Base-by-base conservation (phyloP, 2,888 invertebrate species). In the Clitarchus hookeri region DNA sequence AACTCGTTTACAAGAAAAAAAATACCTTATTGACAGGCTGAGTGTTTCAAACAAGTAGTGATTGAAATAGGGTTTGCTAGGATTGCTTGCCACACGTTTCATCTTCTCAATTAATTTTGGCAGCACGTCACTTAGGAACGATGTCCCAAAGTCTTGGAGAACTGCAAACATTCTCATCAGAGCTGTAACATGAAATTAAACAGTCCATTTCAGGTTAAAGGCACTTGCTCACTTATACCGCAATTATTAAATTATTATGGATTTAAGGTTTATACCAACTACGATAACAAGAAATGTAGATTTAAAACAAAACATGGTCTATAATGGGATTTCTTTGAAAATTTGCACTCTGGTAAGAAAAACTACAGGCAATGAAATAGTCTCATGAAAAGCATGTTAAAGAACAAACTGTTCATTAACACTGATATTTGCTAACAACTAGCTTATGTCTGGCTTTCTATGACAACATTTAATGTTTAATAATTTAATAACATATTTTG, bases 11-110 rank as follows among this genome's bases (percentile, higher is more conserved):
- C 65, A 65, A 2, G n/a, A 65, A n/a, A 16, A n/a, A n/a, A 8
- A 19, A 65, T 65, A 96, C 96, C 95, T 95, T n/a, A 97, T 96
- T 6, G 96, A 95, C 83, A 99, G 92, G 44, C 98, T 97, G 79
- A 99, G 93, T 0, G 97, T 97, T 93, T 99, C 99, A 91, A 99
- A 99, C 77, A 99, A 93, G 92, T 97, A 99, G 91, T 99, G 99
- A 93, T 99, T 99, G 93, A 99, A 99, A 91, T 98, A 97, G 0
- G 99, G 99, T 90, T 98, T 97, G 89, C 97, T 97, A 0, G 99
- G 97, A 93, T 99, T 99, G 92, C 97, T 97, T 85, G 98, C 95
- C 48, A 98, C 98, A 65, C 94, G 92, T 8, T 95, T 92, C 82
- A 99, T 92, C 91, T 98, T 97, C 88, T 95, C 94, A 0, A 98